Base-by-base conservation (phyloP, 2,113 vertebrate genomes). In the Macroglossus sobrinus region DNA sequence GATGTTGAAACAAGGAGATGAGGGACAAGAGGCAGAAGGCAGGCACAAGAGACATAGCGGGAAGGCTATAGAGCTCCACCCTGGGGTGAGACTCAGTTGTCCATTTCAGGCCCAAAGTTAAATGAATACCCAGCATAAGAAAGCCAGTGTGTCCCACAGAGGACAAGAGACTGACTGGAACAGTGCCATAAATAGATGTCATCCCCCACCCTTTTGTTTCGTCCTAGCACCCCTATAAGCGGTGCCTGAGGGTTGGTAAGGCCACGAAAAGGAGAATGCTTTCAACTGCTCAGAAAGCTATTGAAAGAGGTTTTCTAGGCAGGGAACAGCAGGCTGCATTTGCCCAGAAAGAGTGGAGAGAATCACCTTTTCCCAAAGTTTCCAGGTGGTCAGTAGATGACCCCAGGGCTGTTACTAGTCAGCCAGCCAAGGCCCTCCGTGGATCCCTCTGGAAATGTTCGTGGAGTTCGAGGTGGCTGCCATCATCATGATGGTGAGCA, bases 201-300 rank as follows among this genome's bases (percentile, higher is more conserved):
- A 18, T 16, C 14, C 21, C 18, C 33, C 22, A 4, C 16, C 5
- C 8, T 57, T 21, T 71, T 76, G 13, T 9, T 55, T 10, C 2
- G 22, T 53, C 30, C 50, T 38, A 40, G 30, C 5, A 4, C 13
- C 10, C 10, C 14, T 16, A 45, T 7, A 33, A 38, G 35, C 35
- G 19, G 28, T 6, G 28, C 16, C 82, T 45, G 38, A 57, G 35
- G 33, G n/a, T 1, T 2, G 78, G 13, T 3, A 78, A 35, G 40
- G 40, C 40, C 0, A 0, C 2, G 33, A 12, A 1, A 3, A 35
- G 12, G 61, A 22, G 9, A 50, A 7, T 5, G 14, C 38, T 2
- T 7, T 13, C 22, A 13, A 3, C 4, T 10, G 0, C 19, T 2
- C 45, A 15, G 10, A 7, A 19, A 19, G 12, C 79, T 55, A 9